phyloP scores from a whole-genome alignment of 1,140 invertebrate genomes.

The Mylabris phalerata region DNA sequence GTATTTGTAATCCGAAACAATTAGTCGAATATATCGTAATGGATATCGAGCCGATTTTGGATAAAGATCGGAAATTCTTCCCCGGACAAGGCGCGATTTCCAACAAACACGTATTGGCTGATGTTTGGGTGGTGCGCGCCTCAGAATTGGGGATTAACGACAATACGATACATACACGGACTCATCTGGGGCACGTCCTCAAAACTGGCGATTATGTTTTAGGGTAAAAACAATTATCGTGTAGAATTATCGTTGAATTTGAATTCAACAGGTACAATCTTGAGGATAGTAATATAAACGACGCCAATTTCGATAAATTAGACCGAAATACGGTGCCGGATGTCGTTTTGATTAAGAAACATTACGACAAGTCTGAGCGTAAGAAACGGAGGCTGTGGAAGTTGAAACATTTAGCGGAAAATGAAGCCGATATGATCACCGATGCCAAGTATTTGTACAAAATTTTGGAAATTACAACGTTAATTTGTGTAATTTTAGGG shows the following conservation, averaged over 20 bases:
- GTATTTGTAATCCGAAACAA: constrained; percentile 86
- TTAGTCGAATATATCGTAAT: constrained; percentile 91
- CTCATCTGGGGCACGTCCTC: constrained; percentile 91
- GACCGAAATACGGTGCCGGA: constrained; percentile 70
- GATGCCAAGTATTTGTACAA: constrained; percentile 58
- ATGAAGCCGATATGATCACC: constrained; percentile 58
- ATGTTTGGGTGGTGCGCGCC: constrained; percentile 88
- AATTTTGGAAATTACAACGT: no score
- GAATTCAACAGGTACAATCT: constrained; percentile 72
- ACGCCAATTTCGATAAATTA: constrained; percentile 79
- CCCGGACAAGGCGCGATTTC: constrained; percentile 84
- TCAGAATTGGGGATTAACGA: constrained; percentile 82
- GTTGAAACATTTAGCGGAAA: constrained; percentile 74
- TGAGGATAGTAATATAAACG: constrained; percentile 83
- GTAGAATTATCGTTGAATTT: neutral
- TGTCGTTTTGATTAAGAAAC: constrained; percentile 90
- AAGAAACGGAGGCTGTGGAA: constrained; percentile 84
- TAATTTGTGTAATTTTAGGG: constrained; percentile 50
- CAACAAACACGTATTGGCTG: constrained; percentile 81
- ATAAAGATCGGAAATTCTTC: constrained; percentile 70
- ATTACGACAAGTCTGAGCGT: constrained; percentile 68
- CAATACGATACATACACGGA: constrained; percentile 76
- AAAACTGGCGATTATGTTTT: constrained; percentile 89
- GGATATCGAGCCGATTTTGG: constrained; percentile 80
- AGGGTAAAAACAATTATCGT: constrained; percentile 53